Conservation (phyloP, 2,113 vertebrate genomes). For the Varanus komodoensis region DNA sequence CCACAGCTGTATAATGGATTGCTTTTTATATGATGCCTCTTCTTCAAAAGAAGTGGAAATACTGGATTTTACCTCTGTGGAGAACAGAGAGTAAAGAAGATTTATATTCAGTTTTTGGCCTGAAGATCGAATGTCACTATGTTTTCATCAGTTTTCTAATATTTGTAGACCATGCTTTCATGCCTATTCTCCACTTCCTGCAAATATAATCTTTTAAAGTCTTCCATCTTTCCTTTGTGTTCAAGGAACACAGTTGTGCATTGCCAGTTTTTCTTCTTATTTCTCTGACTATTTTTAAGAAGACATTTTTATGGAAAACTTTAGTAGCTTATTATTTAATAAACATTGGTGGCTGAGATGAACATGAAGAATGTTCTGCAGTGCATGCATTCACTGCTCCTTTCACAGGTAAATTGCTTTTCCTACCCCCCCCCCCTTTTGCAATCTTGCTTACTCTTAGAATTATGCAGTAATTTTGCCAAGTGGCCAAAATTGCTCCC, state of each 20-base stretch:
- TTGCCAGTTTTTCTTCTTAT: background rate
- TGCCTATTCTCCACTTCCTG: background rate
- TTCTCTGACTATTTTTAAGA: conserved; percentile 5
- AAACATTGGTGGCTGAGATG: conserved; percentile 24
- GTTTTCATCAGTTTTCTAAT: conserved; percentile 31
- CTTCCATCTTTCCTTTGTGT: background rate
- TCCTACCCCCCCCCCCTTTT: background rate
- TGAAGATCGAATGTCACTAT: background rate
- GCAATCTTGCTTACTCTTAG: conserved; percentile 43
- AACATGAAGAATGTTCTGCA: conserved; percentile 6
- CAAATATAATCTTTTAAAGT: background rate
- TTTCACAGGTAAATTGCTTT: conserved; percentile 48
- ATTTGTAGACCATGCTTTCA: background rate
- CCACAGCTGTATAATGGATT: background rate
- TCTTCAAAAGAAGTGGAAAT: background rate
- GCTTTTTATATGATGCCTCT: background rate
- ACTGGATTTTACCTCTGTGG: background rate
- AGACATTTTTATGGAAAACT: conserved; percentile 43
- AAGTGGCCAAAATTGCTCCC: conserved; percentile 44
- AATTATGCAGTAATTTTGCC: conserved; percentile 56
- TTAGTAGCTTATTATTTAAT: conserved; percentile 46
- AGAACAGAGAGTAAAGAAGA: background rate
- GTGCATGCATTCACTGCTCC: conserved; percentile 42
- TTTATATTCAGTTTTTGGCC: background rate
- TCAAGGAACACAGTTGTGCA: background rate